Evolutionary conservation across 1,140 invertebrate genomes (phyloP), one percentile per base, ranked within the genome.

Genomic region (Drosophila nigromelanica): DNA sequence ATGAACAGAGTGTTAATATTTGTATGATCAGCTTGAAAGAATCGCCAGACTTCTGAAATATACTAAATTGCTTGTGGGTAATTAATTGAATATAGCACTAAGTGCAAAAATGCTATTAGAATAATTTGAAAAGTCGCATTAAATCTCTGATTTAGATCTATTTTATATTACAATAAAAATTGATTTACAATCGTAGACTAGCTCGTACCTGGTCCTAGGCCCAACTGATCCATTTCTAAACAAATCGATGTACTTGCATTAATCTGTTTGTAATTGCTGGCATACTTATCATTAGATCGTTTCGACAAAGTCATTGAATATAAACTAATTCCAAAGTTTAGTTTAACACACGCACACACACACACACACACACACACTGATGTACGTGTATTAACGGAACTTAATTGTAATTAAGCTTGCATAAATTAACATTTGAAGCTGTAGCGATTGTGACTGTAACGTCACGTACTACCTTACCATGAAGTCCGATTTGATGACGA

Each of bases 391-490:
- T 73, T 85, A 85, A 80, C 80, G 62, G 76, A 80, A 66, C 78
- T 79, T 61, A 60, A 61, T 70, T 74, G 83, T 62, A 86, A 86
- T 82, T 86, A 82, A 86, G 61, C 74, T 82, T 87, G 83, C 68
- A 86, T 86, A 86, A 87, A 86, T 86, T 86, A 86, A 81, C 75
- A 77, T 78, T 58, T 68, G 10, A 87, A 66, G 73, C 66, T 58
- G 61, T 50, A 59, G 63, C 60, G 80, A 37, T 52, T 71, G 43
- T 60, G 74, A 50, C 75, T 81, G 61, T 72, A 78, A 76, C 74
- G 72, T 82, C 78, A 86, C 82, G 83, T 89, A 82, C 62, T 75
- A 67, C 64, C 67, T 86, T 86, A 86, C 82, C 82, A 86, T 86
- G 83, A 89, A 79, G 56, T 61, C 56, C 42, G 71, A 70, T 70